A percentile compares a stretch with the other conserved stretches of the same genome.
Evolutionary conservation across 2,888 invertebrate species (phyloP).

Genomic region (Tricholauxania praeusta): DNA sequence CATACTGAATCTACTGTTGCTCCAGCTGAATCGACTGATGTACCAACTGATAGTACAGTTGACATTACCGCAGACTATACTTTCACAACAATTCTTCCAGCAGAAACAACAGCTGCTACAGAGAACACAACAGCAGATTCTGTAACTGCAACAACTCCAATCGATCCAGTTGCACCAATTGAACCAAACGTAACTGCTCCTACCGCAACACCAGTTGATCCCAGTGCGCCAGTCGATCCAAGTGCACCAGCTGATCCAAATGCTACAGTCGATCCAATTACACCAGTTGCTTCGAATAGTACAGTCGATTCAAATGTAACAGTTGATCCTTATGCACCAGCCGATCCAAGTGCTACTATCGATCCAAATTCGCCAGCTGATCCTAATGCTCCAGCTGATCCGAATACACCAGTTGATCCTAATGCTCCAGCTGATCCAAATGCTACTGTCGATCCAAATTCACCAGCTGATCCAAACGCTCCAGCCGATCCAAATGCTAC

Average conservation of each 20-base stretch:
- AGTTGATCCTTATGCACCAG: constrained; percentile 33
- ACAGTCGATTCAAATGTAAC: constrained; percentile 38
- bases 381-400: constrained; percentile 37
- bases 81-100: constrained; percentile 26
- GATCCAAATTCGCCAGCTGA: constrained; percentile 38
- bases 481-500: constrained; percentile 28
- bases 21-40: constrained; percentile 2
- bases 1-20: background rate
- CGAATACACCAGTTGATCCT: constrained; percentile 32
- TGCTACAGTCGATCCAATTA: constrained; percentile 37
- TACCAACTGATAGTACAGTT: background rate
- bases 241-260: constrained; percentile 35
- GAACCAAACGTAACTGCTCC: constrained; percentile 34
- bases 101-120: background rate
- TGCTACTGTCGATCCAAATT: constrained; percentile 20
- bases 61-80: background rate
- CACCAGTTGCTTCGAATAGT: constrained; percentile 24
- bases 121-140: background rate
- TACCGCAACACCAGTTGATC: constrained; percentile 43
- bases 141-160: background rate
- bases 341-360: constrained; percentile 34
- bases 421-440: constrained; percentile 38
- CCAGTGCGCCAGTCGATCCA: constrained; percentile 43
- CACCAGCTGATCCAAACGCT: constrained; percentile 23
- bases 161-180: constrained; percentile 34